Evolutionary conservation across 2,797 vertebrate genomes (phyloP), one percentile per base, ranked within the genome.

Genomic region (Chaetodon trifasciatus): DNA sequence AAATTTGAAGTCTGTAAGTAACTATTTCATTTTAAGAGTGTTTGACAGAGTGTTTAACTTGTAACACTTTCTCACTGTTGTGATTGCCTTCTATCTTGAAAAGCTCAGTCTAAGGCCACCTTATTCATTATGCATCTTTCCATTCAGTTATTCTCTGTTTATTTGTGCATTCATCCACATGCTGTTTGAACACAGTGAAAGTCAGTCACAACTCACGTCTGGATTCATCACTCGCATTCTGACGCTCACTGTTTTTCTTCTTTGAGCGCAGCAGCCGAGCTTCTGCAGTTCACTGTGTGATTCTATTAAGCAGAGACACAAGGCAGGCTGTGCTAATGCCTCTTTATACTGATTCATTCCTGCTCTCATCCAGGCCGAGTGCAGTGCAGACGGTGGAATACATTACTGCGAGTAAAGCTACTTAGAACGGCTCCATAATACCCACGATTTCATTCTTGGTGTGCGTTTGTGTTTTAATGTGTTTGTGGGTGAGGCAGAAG

Each of bases 371-470:
- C 47, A 17, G 70, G n/a, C 24, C 32, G 12, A 71, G 65, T 11
- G 62, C 62, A 23, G 55, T 50, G 67, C 74, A 85, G 40, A 78
- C 56, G 3, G 13, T 28, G 19, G 81, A 81, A 90, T 84, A 82
- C 76, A 82, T 86, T 78, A 84, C 42, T 50, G 78, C 55, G 21
- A 68, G 50, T 56, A 78, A 87, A 86, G 89, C 86, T 82, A 67
- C 83, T 86, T 78, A 86, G 82, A 64, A n/a, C 16, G 80, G 79
- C 70, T 61, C 37, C 62, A 7, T 81, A 85, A 83, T 72, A 87
- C 56, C 73, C 6, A 0, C 35, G 9, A 72, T 74, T 75, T 66
- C 52, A 70, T 83, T 87, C 58, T 21, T 10, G 28, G 28, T 23
- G 76, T 58, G 73, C 69, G 61, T 75, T 44, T 37, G 40, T 65